phyloP scores from a whole-genome alignment of 2,888 invertebrate genomes.

The Erynnis tages region DNA sequence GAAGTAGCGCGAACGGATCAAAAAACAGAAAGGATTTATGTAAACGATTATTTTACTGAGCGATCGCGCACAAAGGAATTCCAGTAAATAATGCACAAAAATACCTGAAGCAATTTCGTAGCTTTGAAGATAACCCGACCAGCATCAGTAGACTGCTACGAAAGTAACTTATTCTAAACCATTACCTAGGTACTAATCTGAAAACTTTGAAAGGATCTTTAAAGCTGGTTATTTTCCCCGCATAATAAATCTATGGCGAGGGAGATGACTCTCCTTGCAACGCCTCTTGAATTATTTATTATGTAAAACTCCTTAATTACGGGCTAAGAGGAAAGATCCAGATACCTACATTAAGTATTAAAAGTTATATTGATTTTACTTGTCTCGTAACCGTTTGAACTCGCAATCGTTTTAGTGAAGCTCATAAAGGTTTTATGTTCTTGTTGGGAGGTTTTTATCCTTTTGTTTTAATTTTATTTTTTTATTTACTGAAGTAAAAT shows the following conservation, averaged over 20 bases:
- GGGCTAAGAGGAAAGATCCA: background rate
- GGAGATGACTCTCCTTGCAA: conserved; percentile 51
- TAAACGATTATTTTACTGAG: too few species aligned
- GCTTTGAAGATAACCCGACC: background rate
- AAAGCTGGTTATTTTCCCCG: conserved; percentile 31
- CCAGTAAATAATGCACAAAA: too few species aligned
- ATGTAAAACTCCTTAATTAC: conserved; percentile 51
- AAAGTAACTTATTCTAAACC: background rate
- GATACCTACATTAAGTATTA: conserved; percentile 1
- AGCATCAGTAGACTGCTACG: background rate
- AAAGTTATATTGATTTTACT: too few species aligned
- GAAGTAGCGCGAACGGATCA: too few species aligned
- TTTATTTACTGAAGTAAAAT: too few species aligned
- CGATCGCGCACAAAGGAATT: too few species aligned
- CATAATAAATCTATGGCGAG: conserved; percentile 52
- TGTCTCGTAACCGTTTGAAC: too few species aligned
- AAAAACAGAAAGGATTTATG: too few species aligned
- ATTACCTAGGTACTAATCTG: background rate
- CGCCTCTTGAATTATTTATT: conserved; percentile 65
- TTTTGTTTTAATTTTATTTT: too few species aligned
- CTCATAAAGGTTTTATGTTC: too few species aligned
- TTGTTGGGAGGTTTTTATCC: too few species aligned
- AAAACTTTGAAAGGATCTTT: conserved; percentile 6
- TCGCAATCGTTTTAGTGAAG: too few species aligned
- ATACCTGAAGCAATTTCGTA: background rate